Evolutionary conservation across 2,888 invertebrate genomes (phyloP), one percentile per base, ranked within the genome.

Genomic region (Nasonovia ribisnigri): DNA sequence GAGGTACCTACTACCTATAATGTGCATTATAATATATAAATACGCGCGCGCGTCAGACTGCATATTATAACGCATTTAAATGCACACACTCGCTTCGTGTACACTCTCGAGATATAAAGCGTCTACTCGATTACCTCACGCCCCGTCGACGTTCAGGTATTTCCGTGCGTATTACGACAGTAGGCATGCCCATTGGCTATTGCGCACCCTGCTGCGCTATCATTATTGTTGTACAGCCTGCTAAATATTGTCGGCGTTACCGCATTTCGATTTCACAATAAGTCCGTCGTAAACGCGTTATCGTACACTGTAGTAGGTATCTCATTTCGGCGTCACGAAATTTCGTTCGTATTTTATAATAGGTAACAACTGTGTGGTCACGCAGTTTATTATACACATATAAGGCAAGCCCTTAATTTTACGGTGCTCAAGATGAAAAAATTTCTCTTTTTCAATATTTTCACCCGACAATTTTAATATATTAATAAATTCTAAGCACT

Each of bases 51-150:
- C 36, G 48, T 60, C 86, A 60, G 46, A 60, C 86, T 77, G 77
- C 77, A 24, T 36, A 88, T 88, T 92, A 88, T 57, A 54, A 89
- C 57, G 92, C 77, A 84, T 93, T 93, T 88, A 89, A 93, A 93
- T 57, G 84, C 51, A 60, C 57, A 26, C 42, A 24, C 29, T 20
- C 11, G 4, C 43, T 10, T 16, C 60, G 8, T 54, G 29, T 29
- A 26, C 42, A 10, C 42, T 26, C 54, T 29, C n/a, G n/a, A 48
- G n/a, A 42, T 5, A 54, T 54, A 87, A 86, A 86, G 36, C n/a
- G 92, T 92, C 92, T 60, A 60, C 92, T 87, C 87, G 86, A 92
- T 92, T 87, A 92, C 48, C 29, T 92, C 54, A 87, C n/a, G 92
- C 92, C 67, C 87, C 16, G 42, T 88, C 88, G 87, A 51, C 51